These are phyloP conservation scores for Odontocolon sp. DNA, from an alignment of 2,888 invertebrate genomes.

Conservation along the genomic window DNA sequence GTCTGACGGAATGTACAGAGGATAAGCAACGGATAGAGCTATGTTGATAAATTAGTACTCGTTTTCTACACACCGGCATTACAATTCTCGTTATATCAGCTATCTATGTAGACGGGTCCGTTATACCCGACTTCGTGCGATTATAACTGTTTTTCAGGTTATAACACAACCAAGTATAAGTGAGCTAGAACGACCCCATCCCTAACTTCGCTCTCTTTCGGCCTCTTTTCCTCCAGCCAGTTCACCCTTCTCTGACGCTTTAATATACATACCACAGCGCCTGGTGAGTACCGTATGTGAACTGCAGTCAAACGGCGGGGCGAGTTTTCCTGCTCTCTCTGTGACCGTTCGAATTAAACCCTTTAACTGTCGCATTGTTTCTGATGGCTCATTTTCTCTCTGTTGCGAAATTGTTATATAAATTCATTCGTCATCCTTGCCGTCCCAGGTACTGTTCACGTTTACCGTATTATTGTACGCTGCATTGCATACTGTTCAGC, in stretches of 20 bases:
- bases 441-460: constrained; percentile 15
- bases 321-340: constrained; percentile 47
- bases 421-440: constrained; percentile 59
- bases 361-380: constrained; percentile 74
- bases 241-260: constrained; percentile 34
- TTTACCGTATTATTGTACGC: constrained; percentile 6
- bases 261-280: constrained; percentile 37
- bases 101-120: too few relatives aligned
- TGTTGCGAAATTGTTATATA: constrained; percentile 73
- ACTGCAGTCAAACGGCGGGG: constrained; percentile 43
- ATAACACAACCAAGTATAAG: constrained; percentile 9
- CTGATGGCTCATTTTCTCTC: constrained; percentile 76
- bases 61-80: too few relatives aligned
- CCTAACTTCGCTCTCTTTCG: constrained; percentile 45
- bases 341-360: constrained; percentile 75
- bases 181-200: constrained; percentile 26
- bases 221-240: constrained; percentile 47
- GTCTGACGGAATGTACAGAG: too few relatives aligned
- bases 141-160: constrained; percentile 4
- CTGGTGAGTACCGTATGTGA: not conserved
- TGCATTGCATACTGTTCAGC: not conserved
- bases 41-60: too few relatives aligned
- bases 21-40: too few relatives aligned
- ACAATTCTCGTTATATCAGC: too few relatives aligned
- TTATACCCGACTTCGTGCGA: too few relatives aligned